Base-by-base conservation (phyloP, 2,113 vertebrate species). In the Tragulus kanchil region DNA sequence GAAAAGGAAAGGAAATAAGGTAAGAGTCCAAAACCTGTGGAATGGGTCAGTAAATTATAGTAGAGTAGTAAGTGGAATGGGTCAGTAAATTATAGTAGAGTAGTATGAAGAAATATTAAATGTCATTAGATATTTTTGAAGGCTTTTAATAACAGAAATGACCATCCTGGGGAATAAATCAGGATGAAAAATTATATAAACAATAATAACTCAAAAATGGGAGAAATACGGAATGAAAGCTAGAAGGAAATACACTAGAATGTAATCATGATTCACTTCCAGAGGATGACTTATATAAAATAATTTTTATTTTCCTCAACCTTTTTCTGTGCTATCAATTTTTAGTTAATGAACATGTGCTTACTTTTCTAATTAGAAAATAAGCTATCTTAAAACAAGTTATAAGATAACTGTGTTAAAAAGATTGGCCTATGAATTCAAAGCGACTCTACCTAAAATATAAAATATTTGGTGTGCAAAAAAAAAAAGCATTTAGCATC, bases 381-480 rank as follows among this genome's bases (percentile, higher is more conserved):
- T 17, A 94, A 65, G 28, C 36, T 67, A 78, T 26, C 36, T 36
- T 36, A 36, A 36, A 36, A 36, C 36, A 36, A 89, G 79, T 31
- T 89, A 69, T 56, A 90, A n/a, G 14, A 45, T 42, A 67, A 85
- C 83, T 90, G 54, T 64, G 21, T 75, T 89, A 25, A 69, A 94
- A 78, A 91, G 5, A 88, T 84, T 81, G 25, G 16, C 67, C 23
- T 94, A 9, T 85, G 48, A 2, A 88, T 48, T 77, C 85, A 90
- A 89, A 92, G 56, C 48, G 31, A 87, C 36, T 78, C 94, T 92
- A 73, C 25, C 85, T 95, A 86, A 96, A 93, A 83, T 79, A 17
- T 65, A 62, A 94, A 96, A 62, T 85, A 77, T 62, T 77, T 56
- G 85, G 31, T 62, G 45, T 36, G 11, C 45, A 79, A 84, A 88